Evolutionary conservation across 2,113 vertebrate species (phyloP).

Genomic region (Chionis minor): DNA sequence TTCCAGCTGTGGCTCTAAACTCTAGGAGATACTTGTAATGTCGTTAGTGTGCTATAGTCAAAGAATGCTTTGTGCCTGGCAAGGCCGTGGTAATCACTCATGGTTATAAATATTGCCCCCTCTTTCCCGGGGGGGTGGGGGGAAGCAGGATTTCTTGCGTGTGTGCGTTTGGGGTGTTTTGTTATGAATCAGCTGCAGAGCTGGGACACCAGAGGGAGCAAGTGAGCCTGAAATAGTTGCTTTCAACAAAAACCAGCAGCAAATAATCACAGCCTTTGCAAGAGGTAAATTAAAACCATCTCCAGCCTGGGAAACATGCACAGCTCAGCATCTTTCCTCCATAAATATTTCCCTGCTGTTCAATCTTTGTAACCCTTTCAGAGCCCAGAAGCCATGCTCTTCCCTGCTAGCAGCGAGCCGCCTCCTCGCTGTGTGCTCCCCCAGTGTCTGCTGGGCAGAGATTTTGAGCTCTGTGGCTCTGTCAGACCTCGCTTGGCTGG

Average conservation of each 20-base stretch:
- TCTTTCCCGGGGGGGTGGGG: neutral
- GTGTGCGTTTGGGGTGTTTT: neutral
- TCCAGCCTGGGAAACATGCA: slow-evolving; percentile 59
- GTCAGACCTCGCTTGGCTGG: neutral
- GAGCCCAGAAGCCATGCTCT: neutral
- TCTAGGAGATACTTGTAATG: neutral
- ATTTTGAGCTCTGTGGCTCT: neutral
- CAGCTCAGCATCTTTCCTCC: slow-evolving; percentile 58
- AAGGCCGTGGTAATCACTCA: neutral
- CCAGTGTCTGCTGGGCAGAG: neutral
- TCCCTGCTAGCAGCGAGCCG: neutral
- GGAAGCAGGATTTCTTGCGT: neutral
- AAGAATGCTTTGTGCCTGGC: neutral
- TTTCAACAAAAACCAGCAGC: slow-evolving; percentile 35
- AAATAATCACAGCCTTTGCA: slow-evolving; percentile 54
- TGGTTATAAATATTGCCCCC: neutral
- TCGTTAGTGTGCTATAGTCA: neutral
- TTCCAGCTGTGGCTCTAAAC: neutral
- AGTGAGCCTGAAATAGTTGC: slow-evolving; percentile 32
- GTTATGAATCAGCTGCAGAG: neutral
- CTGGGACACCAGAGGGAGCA: slow-evolving; percentile 51
- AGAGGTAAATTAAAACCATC: slow-evolving; percentile 67
- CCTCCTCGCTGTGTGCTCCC: accelerated
- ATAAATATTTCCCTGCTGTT: slow-evolving; percentile 51
- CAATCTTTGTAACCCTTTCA: slow-evolving; percentile 38